phyloP scores from a whole-genome alignment of 1,140 invertebrate genomes.

The Aplysia californica region DNA sequence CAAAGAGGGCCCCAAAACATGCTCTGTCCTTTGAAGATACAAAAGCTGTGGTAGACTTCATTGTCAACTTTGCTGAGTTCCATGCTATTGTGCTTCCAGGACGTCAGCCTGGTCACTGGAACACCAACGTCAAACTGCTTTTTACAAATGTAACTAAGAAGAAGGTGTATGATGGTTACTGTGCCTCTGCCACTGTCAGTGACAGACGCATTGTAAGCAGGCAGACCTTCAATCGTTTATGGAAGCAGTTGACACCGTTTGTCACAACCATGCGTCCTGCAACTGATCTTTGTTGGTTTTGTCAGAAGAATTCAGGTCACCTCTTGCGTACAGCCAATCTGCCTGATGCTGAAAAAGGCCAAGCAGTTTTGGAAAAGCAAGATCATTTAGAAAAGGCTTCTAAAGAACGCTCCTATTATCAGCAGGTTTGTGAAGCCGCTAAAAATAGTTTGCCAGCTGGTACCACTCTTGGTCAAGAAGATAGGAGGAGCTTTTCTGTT shows the following conservation, averaged over 20 bases:
- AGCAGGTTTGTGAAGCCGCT: too few species aligned
- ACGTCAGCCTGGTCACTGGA: background rate
- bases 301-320: background rate
- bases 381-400: too few species aligned
- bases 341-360: too few species aligned
- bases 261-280: background rate
- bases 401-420: too few species aligned
- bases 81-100: constrained; percentile 8
- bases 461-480: too few species aligned
- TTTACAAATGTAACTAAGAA: background rate
- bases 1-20: background rate
- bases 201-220: too few species aligned
- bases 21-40: background rate
- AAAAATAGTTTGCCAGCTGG: too few species aligned
- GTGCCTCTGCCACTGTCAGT: too few species aligned
- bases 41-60: background rate
- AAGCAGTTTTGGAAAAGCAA: too few species aligned
- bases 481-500: too few species aligned
- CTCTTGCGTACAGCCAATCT: too few species aligned
- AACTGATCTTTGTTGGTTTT: background rate
- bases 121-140: background rate
- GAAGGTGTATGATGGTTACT: background rate
- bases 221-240: background rate
- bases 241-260: background rate
- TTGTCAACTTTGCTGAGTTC: constrained; percentile 8